Conservation (phyloP, 2,888 invertebrate genomes). For the Eristalis intricaria region DNA sequence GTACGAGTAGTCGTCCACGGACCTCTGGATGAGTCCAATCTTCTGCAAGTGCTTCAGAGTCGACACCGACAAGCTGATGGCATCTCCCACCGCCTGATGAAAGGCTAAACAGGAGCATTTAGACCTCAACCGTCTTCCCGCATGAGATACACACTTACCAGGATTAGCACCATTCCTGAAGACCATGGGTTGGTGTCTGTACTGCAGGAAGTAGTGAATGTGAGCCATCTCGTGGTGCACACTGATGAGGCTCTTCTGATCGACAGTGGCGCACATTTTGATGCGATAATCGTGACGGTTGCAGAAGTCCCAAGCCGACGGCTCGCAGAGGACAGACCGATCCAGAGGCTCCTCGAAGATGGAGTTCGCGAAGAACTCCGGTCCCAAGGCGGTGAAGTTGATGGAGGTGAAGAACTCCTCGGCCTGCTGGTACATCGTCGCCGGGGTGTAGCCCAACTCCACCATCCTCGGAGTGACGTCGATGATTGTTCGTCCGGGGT, state of each 20-base stretch:
- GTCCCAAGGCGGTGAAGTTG: constrained; percentile 92
- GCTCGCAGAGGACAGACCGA: constrained; percentile 91
- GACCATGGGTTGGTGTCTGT: constrained; percentile 90
- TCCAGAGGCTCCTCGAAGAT: constrained; percentile 91
- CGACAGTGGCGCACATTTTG: constrained; percentile 93
- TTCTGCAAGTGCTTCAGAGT: constrained; percentile 93
- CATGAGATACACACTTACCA: constrained; percentile 82
- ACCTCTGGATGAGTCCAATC: constrained; percentile 90
- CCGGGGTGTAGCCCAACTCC: constrained; percentile 92
- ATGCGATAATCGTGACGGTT: constrained; percentile 92
- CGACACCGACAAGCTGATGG: constrained; percentile 91
- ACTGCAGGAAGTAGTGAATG: constrained; percentile 93
- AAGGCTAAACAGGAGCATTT: constrained; percentile 85
- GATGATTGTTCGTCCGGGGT: constrained; percentile 90
- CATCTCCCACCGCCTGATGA: constrained; percentile 96
- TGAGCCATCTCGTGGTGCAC: constrained; percentile 97
- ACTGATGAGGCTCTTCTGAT: constrained; percentile 92
- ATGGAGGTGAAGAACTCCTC: constrained; percentile 96
- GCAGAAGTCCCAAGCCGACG: constrained; percentile 97
- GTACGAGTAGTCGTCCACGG: constrained; percentile 90
- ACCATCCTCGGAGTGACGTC: constrained; percentile 93
- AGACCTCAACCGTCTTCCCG: too few species aligned
- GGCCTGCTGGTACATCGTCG: constrained; percentile 91
- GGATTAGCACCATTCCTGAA: constrained; percentile 97
- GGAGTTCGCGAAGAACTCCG: constrained; percentile 94